Evolutionary conservation across 2,888 invertebrate species (phyloP).

Genomic region (Tinea semifulvella): DNA sequence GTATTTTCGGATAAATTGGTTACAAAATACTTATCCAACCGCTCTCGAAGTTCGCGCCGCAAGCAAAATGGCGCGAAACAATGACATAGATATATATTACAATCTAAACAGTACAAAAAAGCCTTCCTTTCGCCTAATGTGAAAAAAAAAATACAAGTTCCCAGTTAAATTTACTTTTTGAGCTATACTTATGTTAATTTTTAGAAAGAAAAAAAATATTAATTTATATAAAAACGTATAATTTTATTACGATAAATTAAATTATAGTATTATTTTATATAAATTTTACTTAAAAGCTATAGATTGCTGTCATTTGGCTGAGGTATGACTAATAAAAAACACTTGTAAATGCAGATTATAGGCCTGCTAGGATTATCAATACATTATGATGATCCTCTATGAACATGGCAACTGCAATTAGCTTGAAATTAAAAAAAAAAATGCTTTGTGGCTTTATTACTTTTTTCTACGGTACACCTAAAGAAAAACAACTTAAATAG

Average conservation of each 20-base stretch:
- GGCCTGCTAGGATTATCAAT: too few species aligned
- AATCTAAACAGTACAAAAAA: slow-evolving; percentile 56
- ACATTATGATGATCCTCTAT: too few species aligned
- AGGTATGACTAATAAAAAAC: slow-evolving; percentile 10
- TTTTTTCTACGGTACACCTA: too few species aligned
- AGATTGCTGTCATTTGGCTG: slow-evolving; percentile 1
- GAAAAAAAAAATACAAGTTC: slow-evolving; percentile 29
- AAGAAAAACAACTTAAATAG: too few species aligned
- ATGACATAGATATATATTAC: slow-evolving; percentile 45
- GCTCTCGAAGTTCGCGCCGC: slow-evolving; percentile 27
- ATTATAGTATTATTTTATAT: slow-evolving; percentile 37
- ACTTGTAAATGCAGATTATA: slow-evolving; percentile 39
- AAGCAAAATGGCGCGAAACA: slow-evolving; percentile 21
- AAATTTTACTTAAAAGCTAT: slow-evolving; percentile 6
- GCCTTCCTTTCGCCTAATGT: slow-evolving; percentile 32
- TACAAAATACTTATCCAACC: slow-evolving; percentile 61
- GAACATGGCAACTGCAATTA: too few species aligned
- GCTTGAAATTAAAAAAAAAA: too few species aligned
- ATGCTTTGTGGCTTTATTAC: too few species aligned
- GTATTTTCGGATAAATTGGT: slow-evolving; percentile 65
- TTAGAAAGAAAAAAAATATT: slow-evolving; percentile 42
- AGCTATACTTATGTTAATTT: slow-evolving; percentile 56
- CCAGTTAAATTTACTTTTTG: slow-evolving; percentile 48
- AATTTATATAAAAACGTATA: too few species aligned
- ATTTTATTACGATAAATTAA: slow-evolving; percentile 26